phyloP scores from a whole-genome alignment of 2,888 invertebrate species.

The Sarcophaga carnaria region DNA sequence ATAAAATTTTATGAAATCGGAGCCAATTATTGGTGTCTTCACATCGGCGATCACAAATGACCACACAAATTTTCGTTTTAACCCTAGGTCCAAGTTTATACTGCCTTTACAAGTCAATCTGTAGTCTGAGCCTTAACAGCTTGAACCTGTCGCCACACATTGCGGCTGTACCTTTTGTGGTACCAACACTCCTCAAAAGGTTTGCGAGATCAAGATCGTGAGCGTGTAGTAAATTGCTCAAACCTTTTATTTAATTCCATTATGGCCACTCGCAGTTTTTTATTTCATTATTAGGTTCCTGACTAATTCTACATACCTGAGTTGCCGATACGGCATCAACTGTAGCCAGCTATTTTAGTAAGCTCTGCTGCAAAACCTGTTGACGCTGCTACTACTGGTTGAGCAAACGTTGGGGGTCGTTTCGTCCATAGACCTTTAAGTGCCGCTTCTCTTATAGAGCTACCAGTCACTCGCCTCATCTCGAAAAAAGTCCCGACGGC shows the following conservation, averaged over 20 bases:
- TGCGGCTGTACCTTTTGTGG: slow-evolving; percentile 20
- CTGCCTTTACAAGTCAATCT: no score
- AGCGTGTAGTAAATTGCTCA: slow-evolving; percentile 15
- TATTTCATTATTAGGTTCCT: not conserved
- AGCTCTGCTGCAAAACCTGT: slow-evolving; percentile 11
- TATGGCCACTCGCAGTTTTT: slow-evolving; percentile 8
- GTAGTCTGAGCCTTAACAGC: no score
- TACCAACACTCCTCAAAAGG: slow-evolving; percentile 25
- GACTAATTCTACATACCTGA: not conserved
- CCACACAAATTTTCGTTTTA: no score
- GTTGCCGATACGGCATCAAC: slow-evolving; percentile 15
- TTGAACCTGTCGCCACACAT: not conserved
- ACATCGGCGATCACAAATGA: no score
- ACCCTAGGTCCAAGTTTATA: no score
- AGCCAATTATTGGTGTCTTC: no score
- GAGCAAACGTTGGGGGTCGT: not conserved
- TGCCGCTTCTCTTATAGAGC: no score
- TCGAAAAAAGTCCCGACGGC: no score
- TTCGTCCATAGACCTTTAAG: slow-evolving; percentile 15
- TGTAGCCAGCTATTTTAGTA: slow-evolving; percentile 22
- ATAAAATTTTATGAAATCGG: no score
- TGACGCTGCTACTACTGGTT: no score
- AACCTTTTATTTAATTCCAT: slow-evolving; percentile 11
- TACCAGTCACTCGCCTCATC: not conserved
- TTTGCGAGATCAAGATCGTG: not conserved